Percentiles rank a stretch among this genome's conserved stretches.
Evolutionary conservation across 2,797 vertebrate species (phyloP).

Genomic region (Urophycis tenuis): DNA sequence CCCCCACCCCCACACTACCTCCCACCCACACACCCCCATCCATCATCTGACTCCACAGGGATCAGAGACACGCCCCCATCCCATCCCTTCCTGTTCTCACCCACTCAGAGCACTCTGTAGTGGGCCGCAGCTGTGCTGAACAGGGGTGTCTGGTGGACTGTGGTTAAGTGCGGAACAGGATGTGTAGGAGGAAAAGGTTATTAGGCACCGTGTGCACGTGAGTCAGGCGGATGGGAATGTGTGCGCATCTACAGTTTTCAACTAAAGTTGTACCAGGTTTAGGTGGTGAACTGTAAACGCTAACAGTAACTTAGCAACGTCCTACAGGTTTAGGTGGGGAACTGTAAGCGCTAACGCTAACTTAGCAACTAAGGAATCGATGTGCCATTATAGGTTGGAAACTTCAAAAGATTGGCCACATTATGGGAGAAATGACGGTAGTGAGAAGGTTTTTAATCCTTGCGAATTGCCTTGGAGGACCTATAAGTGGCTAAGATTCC

Average conservation of each 20-base stretch:
- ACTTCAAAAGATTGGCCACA: too few relatives aligned
- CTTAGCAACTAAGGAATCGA: too few relatives aligned
- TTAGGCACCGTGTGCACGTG: background rate
- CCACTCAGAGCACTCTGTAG: too few relatives aligned
- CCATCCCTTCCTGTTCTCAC: constrained; percentile 14
- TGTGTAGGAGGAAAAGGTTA: constrained; percentile 36
- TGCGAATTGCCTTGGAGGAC: background rate
- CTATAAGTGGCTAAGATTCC: background rate
- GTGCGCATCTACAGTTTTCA: too few relatives aligned
- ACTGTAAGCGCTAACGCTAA: too few relatives aligned
- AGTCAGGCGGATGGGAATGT: too few relatives aligned
- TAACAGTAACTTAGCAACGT: too few relatives aligned
- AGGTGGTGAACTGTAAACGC: too few relatives aligned
- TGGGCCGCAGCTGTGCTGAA: constrained; percentile 42
- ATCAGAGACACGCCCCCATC: constrained; percentile 22
- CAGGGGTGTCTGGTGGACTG: constrained; percentile 45
- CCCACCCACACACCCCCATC: background rate
- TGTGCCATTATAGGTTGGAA: too few relatives aligned
- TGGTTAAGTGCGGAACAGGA: constrained; percentile 40
- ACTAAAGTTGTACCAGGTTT: too few relatives aligned
- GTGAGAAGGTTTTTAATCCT: background rate
- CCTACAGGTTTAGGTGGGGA: too few relatives aligned
- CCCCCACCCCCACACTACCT: too few relatives aligned
- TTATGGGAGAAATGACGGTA: background rate
- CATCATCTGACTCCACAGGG: constrained; percentile 14